phyloP scores from a whole-genome alignment of 1,140 invertebrate species.

The Melipona quadrifasciata region DNA sequence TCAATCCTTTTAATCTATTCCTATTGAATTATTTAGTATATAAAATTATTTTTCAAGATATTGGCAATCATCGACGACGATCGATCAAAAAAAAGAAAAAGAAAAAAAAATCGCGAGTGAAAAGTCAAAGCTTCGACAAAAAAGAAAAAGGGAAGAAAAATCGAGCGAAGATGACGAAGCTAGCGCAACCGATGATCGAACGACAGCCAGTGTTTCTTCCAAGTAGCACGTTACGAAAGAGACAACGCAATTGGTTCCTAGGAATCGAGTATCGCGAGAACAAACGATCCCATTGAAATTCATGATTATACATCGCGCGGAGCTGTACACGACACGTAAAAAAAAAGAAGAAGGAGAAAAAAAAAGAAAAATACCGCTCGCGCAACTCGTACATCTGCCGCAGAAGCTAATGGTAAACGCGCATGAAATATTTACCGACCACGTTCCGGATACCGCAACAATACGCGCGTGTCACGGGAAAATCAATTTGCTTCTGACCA shows the following conservation, averaged over 20 bases:
- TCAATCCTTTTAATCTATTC: too few relatives aligned
- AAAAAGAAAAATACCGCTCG: slow-evolving; percentile 11
- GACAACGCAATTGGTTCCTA: slow-evolving; percentile 29
- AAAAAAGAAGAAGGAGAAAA: neutral
- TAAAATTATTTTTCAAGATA: too few relatives aligned
- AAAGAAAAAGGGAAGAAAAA: neutral
- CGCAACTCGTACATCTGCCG: slow-evolving; percentile 37
- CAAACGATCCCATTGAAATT: slow-evolving; percentile 37
- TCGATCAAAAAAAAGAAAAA: too few relatives aligned
- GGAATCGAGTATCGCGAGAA: slow-evolving; percentile 25
- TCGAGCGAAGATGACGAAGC: neutral
- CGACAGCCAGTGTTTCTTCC: neutral
- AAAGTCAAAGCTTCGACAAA: neutral
- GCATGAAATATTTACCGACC: slow-evolving; percentile 26
- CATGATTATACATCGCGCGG: slow-evolving; percentile 30
- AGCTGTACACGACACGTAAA: slow-evolving; percentile 17
- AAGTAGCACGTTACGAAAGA: slow-evolving; percentile 24
- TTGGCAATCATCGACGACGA: too few relatives aligned
- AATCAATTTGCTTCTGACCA: slow-evolving; percentile 18
- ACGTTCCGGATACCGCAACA: neutral
- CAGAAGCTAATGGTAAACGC: slow-evolving; percentile 24
- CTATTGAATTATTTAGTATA: neutral
- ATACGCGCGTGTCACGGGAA: neutral
- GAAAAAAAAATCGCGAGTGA: neutral
- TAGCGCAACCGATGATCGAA: neutral